phyloP scores from a whole-genome alignment of 2,888 invertebrate genomes.

The Parascotia fuliginaria region DNA sequence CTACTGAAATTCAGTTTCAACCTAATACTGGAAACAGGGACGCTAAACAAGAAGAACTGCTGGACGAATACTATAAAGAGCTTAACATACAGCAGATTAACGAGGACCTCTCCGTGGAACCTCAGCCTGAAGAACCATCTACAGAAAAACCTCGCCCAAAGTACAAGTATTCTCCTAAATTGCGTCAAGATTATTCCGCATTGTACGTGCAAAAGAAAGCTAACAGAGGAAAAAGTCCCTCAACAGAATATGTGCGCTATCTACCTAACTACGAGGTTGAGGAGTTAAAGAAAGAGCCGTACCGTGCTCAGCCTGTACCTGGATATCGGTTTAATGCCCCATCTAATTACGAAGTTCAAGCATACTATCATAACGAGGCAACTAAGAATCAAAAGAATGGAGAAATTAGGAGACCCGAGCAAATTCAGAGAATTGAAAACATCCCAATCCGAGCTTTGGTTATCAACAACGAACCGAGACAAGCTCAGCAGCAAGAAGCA shows the following conservation, averaged over 20 bases:
- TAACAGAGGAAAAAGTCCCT: slow-evolving; percentile 17
- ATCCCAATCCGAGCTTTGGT: not conserved
- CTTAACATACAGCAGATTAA: slow-evolving; percentile 33
- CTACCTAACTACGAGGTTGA: slow-evolving; percentile 38
- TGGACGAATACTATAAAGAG: slow-evolving; percentile 32
- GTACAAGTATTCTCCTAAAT: slow-evolving; percentile 24
- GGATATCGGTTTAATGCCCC: slow-evolving; percentile 12
- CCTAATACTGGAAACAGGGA: slow-evolving; percentile 19
- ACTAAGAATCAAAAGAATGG: not conserved
- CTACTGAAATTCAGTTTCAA: slow-evolving; percentile 21
- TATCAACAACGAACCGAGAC: not conserved
- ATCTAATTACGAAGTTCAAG: not conserved
- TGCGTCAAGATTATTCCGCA: slow-evolving; percentile 16
- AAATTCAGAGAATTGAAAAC: not conserved
- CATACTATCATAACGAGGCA: not conserved
- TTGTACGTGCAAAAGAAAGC: slow-evolving; percentile 33
- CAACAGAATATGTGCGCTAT: slow-evolving; percentile 38
- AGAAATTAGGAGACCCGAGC: not conserved
- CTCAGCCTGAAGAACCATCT: slow-evolving; percentile 23
- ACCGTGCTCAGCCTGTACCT: slow-evolving; percentile 14
- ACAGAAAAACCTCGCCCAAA: slow-evolving; percentile 25
- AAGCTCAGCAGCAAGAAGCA: not conserved
- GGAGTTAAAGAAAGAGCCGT: slow-evolving; percentile 25
- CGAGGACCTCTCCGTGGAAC: slow-evolving; percentile 14
- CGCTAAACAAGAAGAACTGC: slow-evolving; percentile 11